phyloP scores from a whole-genome alignment of 2,888 invertebrate genomes.

The Drosophila mayaguana region DNA sequence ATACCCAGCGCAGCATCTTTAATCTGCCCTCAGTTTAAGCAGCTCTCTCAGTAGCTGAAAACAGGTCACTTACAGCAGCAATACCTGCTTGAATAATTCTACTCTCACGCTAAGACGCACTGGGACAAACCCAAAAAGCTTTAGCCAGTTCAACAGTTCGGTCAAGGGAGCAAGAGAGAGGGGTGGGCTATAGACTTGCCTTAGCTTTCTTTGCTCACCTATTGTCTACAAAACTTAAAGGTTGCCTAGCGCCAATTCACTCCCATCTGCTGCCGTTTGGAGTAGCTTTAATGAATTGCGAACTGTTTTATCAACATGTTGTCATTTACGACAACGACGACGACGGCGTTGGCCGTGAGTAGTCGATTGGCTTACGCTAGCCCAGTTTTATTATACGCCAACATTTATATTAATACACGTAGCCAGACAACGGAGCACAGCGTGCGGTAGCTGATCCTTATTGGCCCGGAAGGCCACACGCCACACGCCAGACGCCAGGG shows the following conservation, averaged over 20 bases:
- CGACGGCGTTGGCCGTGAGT: too few species aligned
- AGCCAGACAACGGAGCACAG: constrained; percentile 11
- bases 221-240: not conserved
- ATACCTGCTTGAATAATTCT: not conserved
- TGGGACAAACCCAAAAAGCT: not conserved
- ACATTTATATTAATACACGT: constrained; percentile 13
- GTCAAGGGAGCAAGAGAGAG: too few species aligned
- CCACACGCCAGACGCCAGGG: not conserved
- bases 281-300: constrained; percentile 33
- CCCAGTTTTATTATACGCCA: not conserved
- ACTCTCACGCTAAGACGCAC: not conserved
- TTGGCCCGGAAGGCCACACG: constrained; percentile 25
- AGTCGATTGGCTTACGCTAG: constrained; percentile 16
- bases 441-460: constrained; percentile 61
- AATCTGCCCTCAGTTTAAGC: not conserved
- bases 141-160: not conserved
- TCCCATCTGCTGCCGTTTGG: not conserved
- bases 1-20: too few species aligned
- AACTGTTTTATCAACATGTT: constrained; percentile 7
- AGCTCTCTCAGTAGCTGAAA: not conserved
- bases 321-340: constrained; percentile 25
- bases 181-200: too few species aligned
- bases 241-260: not conserved
- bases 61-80: too few species aligned
- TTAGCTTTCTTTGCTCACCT: too few species aligned